phyloP scores from a whole-genome alignment of 1,140 invertebrate genomes.

The Drosophila persimilis region DNA sequence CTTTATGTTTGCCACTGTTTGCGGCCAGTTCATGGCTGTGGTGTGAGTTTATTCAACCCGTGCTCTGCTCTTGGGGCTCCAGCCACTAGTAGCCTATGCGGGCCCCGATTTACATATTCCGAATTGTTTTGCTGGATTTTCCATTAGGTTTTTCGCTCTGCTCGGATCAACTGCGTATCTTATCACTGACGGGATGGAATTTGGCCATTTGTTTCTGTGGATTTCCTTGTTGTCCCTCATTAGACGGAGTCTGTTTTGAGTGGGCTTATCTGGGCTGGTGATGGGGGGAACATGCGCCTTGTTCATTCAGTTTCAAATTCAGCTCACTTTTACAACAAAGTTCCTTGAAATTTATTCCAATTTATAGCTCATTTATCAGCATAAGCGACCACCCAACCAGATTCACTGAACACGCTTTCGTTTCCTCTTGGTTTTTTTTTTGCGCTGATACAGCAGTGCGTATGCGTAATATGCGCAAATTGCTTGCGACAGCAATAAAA shows the following conservation, averaged over 20 bases:
- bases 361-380: constrained; percentile 39
- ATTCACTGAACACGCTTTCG: constrained; percentile 16
- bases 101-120: constrained; percentile 61
- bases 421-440: constrained; percentile 25
- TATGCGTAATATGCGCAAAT: constrained; percentile 55
- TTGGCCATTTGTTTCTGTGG: constrained; percentile 9
- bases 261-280: too few species aligned
- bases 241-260: constrained; percentile 9
- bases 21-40: constrained; percentile 67
- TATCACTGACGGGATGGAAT: constrained; percentile 25
- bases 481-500: constrained; percentile 39
- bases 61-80: constrained; percentile 16
- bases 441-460: constrained; percentile 29
- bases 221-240: background rate
- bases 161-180: constrained; percentile 37
- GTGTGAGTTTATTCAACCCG: constrained; percentile 67
- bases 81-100: constrained; percentile 49
- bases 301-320: too few species aligned
- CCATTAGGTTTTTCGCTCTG: constrained; percentile 4
- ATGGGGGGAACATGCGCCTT: too few species aligned
- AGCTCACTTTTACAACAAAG: background rate
- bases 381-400: background rate
- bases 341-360: constrained; percentile 14
- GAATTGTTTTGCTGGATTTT: constrained; percentile 29
- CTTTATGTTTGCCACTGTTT: constrained; percentile 40